Evolutionary conservation across 2,797 vertebrate genomes (phyloP), one percentile per base, ranked within the genome.

Genomic region (Ciconia nigra): DNA sequence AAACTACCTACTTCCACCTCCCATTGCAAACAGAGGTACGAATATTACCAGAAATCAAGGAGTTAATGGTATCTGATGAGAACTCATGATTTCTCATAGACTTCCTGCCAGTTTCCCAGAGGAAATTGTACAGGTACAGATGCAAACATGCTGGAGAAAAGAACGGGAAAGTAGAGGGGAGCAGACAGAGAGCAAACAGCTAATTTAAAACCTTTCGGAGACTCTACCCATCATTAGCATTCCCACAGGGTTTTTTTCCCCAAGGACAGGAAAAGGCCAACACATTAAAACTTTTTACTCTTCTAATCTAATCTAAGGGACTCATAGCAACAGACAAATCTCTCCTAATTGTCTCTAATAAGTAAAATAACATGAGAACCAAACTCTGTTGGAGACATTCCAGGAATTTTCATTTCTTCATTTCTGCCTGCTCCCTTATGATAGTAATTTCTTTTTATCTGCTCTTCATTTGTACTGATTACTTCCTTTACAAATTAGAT

Each of bases 391-490:
- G 95, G 89, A 91, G 28, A 42, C 41, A 51, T 91, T 94, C 59
- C 84, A 91, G 63, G 55, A 89, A 80, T 91, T 95, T 95, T 89
- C 44, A 33, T 85, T 63, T 92, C 78, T 96, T 93, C 31, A 55
- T 76, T 87, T 92, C 52, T 89, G 59, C 41, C 62, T 80, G 70
- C 59, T 90, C 46, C 26, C 58, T 85, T 85, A 57, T 35, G n/a
- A 80, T 70, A 63, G 29, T 13, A 90, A 93, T 93, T 94, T 93
- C 90, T 95, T 96, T 96, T 93, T 89, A 80, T 93, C 87, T 90
- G 58, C 55, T 93, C 74, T 89, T 95, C 63, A 83, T 91, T 93
- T 96, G 74, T 87, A 80, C 73, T 83, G 88, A 94, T 96, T 93
- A 47, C 55, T 91, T 95, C 79, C 72, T 46, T 81, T 86, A 79